Conservation (phyloP, 1,140 invertebrate species). For the Olivierus martensii region DNA sequence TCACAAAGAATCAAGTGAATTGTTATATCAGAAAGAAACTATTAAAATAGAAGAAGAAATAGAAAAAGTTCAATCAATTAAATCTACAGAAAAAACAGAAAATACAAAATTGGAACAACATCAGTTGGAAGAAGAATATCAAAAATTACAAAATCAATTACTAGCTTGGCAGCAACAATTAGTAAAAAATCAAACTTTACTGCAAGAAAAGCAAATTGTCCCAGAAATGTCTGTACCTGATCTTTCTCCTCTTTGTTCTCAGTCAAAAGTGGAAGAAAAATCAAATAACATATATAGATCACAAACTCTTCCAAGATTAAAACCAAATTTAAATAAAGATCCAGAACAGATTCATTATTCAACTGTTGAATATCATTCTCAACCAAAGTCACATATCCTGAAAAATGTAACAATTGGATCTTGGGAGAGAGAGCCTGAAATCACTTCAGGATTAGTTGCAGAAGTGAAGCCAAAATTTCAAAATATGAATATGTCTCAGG, state of each 20-base stretch:
- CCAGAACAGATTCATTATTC: constrained; percentile 4
- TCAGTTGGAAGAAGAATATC: constrained; percentile 19
- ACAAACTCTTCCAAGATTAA: constrained; percentile 10
- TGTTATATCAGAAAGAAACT: too few species aligned
- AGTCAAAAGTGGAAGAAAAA: not conserved
- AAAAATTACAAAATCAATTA: constrained; percentile 21
- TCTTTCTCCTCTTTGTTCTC: constrained; percentile 1
- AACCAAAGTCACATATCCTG: constrained; percentile 6
- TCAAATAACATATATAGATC: constrained; percentile 7
- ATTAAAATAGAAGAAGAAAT: too few species aligned
- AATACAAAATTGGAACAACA: constrained; percentile 4
- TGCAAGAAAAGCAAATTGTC: constrained; percentile 16
- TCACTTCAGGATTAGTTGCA: too few species aligned
- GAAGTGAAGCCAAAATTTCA: too few species aligned
- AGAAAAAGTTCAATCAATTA: too few species aligned
- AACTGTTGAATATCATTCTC: constrained; percentile 4
- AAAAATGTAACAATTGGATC: constrained; percentile 10
- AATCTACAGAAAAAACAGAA: too few species aligned
- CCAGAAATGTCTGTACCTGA: constrained; percentile 12
- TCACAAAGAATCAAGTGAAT: too few species aligned
- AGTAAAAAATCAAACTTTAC: constrained; percentile 18
- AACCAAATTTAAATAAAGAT: constrained; percentile 6
- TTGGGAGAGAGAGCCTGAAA: not conserved
- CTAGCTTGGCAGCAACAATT: constrained; percentile 22
- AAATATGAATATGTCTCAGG: too few species aligned